A percentile compares a stretch with the other conserved stretches of the same genome.
Conservation (phyloP, 1,140 invertebrate genomes). For the Archegozetes longisetosus region DNA sequence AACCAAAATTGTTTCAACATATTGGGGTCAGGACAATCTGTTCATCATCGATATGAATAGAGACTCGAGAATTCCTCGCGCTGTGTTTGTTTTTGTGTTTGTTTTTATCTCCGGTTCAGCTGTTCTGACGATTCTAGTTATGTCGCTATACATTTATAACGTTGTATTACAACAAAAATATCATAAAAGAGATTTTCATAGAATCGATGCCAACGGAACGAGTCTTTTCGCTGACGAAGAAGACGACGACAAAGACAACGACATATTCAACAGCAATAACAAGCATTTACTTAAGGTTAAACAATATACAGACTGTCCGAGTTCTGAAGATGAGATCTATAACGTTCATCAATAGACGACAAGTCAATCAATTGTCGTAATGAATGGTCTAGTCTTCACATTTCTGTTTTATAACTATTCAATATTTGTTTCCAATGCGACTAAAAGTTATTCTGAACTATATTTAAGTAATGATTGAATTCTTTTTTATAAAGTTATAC, state of each 20-base stretch:
- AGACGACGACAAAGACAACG: neutral
- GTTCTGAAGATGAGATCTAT: neutral
- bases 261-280: neutral
- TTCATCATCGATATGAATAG: conserved; percentile 46
- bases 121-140: conserved; percentile 8
- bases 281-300: neutral
- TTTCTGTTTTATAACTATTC: too few relatives aligned
- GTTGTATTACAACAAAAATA: conserved; percentile 5
- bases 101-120: conserved; percentile 27
- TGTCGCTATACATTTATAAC: conserved; percentile 11
- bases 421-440: too few relatives aligned
- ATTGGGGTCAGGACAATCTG: neutral
- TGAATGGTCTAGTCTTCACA: too few relatives aligned
- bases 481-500: too few relatives aligned
- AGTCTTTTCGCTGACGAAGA: neutral
- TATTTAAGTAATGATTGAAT: too few relatives aligned
- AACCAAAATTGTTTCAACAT: conserved; percentile 29
- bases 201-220: neutral
- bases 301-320: neutral
- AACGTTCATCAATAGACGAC: neutral
- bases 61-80: conserved; percentile 46
- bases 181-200: neutral
- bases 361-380: too few relatives aligned
- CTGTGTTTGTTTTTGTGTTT: too few relatives aligned
- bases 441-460: too few relatives aligned